Evolutionary conservation across 2,797 vertebrate genomes (phyloP), one percentile per base, ranked within the genome.

Genomic region (Champsocephalus gunnari): DNA sequence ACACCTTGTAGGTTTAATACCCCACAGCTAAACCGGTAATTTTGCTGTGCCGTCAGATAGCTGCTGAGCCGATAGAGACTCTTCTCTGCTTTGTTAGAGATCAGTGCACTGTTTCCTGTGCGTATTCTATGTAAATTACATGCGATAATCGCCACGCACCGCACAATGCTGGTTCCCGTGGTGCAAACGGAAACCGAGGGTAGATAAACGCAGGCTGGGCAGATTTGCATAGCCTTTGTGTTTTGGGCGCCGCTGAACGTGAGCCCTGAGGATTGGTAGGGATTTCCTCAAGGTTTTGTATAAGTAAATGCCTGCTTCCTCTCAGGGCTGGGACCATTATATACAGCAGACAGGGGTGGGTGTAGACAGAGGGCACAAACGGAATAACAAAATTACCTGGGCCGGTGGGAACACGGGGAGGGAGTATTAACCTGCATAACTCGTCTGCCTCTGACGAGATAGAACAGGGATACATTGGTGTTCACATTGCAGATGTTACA

Each of bases 91-190:
- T 94, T 95, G 94, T 94, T 87, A 88, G 87, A 93, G 91, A 94
- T 92, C 93, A 91, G 87, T 63, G 86, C 90, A 86, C 89, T 92
- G 92, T 91, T 93, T 94, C 92, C 92, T 93, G 91, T 79, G 87
- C 93, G 87, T 91, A 94, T 94, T 94, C 93, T 94, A 94, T 95
- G 94, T 94, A 94, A 95, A 94, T 95, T 93, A 94, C 93, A 94
- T 88, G 91, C 85, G 90, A 94, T 94, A 94, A 95, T 94, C 94
- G 93, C 91, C 88, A 89, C 92, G 92, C 91, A 84, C 75, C 82
- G 83, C 93, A 95, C 94, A 94, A 94, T 94, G 90, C 91, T 81
- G 88, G 91, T 93, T 94, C 92, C 93, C 91, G 94, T 77, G 92
- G 93, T 93, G 94, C 90, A 86, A 93, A 92, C 92, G 91, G 92